Percentiles rank a stretch among this genome's conserved stretches.
These are phyloP conservation scores for Smutsia temminckii DNA, from an alignment of 2,797 vertebrate species.

Conservation along the genomic window DNA sequence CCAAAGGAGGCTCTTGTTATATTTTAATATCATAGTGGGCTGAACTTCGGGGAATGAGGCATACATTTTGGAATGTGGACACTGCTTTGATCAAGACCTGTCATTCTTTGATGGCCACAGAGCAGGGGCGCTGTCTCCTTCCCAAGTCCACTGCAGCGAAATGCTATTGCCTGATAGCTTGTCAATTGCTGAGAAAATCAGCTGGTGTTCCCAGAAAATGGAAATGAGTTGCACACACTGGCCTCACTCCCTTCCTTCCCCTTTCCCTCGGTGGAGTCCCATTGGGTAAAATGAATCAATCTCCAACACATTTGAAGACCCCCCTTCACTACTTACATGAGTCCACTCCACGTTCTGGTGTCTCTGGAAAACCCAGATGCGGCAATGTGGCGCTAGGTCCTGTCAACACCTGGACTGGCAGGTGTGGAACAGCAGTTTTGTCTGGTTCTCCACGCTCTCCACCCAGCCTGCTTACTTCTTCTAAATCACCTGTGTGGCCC, in stretches of 20 bases:
- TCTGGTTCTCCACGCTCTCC: not conserved
- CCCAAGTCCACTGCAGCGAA: not conserved
- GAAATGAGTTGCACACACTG: not conserved
- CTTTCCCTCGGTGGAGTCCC: not conserved
- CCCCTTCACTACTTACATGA: not conserved
- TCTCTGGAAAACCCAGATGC: not conserved
- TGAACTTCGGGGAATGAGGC: not conserved
- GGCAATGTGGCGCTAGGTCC: not conserved
- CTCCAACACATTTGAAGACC: not conserved
- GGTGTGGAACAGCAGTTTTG: not conserved
- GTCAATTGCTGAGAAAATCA: conserved; percentile 31
- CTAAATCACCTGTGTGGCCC: not conserved
- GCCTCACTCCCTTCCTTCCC: not conserved
- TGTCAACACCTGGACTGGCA: too few species aligned
- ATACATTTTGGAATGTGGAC: not conserved
- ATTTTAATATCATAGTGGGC: not conserved
- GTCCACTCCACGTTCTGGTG: not conserved
- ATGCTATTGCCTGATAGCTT: conserved; percentile 31
- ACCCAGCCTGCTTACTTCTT: not conserved
- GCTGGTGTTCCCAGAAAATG: conserved; percentile 24
- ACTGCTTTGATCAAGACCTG: conserved; percentile 14
- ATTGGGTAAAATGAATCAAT: not conserved
- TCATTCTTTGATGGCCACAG: not conserved
- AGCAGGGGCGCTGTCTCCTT: not conserved
- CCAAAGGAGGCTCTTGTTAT: not conserved